Base-by-base conservation (phyloP, 2,113 vertebrate genomes). In the Microtus oregoni region DNA sequence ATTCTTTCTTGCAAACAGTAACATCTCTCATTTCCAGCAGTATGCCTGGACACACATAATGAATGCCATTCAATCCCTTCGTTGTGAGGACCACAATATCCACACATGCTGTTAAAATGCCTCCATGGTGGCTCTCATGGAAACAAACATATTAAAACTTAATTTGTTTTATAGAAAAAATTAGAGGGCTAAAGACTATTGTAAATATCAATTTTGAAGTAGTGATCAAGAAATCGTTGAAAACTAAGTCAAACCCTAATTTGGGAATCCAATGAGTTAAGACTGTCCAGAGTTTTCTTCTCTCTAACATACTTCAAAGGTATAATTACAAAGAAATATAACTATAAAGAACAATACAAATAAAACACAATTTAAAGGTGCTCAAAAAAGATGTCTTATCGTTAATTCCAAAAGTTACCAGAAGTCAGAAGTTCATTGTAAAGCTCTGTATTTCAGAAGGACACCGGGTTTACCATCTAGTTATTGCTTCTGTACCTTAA, bases 181-280 rank as follows among this genome's bases (percentile, higher is more conserved):
- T 89, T 17, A 78, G 17, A 14, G 38, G 1, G 13, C 89, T 92
- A 83, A 86, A 65, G 5, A 76, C 24, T 44, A 44, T 44, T 44
- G 5, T 44, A 44, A 44, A 44, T 91, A 86, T 30, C 61, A 91
- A 90, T 88, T 47, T 93, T 47, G 61, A 88, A 92, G 72, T 22
- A 94, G 9, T 90, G 70, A 86, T 94, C 61, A 83, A 95, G 44
- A 70, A 65, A 81, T 28, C 94, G 81, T 35, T 86, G 35, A 90
- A 94, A 96, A 67, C 87, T 67, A 77, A 94, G 89, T 78, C 11
- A 88, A 93, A 95, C 95, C 41, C 35, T 82, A 81, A 24, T 24
- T 88, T 92, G 26, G 2, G 78, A 70, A 67, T 73, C 50, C 47
- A 73, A 83, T 68, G n/a, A 75, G 30, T 91, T 79, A 75, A 92